Evolutionary conservation across 1,140 invertebrate species (phyloP), one percentile per base, ranked within the genome.

Genomic region (Atopsyche davidsoni): DNA sequence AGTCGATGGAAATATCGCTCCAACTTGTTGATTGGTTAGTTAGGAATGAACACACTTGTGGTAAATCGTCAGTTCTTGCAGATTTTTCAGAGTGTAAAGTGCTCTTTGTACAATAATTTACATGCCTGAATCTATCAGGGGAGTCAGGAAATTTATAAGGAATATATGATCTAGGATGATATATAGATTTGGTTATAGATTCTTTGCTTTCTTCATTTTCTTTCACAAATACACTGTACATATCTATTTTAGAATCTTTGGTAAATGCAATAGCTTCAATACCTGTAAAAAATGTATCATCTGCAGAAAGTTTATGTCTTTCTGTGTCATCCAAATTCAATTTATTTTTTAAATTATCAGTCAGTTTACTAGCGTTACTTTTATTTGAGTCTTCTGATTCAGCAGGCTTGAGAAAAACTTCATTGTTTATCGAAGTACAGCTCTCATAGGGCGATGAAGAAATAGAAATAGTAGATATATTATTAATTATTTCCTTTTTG

Each of bases 81-180:
- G n/a, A n/a, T 16, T 44, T 13, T 45, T 18, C 17, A 14, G n/a
- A 38, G 14, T 28, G 67, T 31, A 72, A 61, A 59, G 54, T 63
- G 4, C 53, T 67, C 46, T 65, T 70, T 1, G 62, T 60, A 7
- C 67, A 63, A 52, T 72, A 72, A 38, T 72, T 72, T 24, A 48
- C 63, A 40, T 73, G 70, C 3, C 61, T 61, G 14, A 71, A 66
- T 44, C 53, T 63, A 10, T 59, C 64, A 1, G 68, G 69, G 2
- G 68, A 70, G 18, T 67, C 65, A 1, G 68, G 65, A 18, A 70
- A 45, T n/a, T n/a, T n/a, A n/a, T n/a, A n/a, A n/a, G n/a, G n/a
- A n/a, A n/a, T n/a, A n/a, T n/a, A n/a, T n/a, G n/a, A n/a, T 38
- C 14, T 14, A 31, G 18, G 16, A 2, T 14, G 21, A 39, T 21